Base-by-base conservation (phyloP, 2,113 vertebrate genomes). In the Myiozetetes cayanensis region DNA sequence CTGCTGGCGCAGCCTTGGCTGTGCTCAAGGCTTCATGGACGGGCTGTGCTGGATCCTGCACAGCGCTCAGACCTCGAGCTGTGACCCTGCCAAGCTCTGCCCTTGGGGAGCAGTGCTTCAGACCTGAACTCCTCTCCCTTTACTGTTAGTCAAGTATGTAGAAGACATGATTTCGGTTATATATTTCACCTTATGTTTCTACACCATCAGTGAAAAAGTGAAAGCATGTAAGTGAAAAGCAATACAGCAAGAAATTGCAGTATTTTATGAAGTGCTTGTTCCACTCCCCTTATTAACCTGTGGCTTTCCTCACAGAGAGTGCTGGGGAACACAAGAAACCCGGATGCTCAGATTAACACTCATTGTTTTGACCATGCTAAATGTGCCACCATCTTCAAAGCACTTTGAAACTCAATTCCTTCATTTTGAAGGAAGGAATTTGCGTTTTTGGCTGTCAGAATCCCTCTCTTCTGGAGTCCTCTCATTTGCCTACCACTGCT, bases 101-200 rank as follows among this genome's bases (percentile, higher is more conserved):
- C 7, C 24, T 10, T 4, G 0, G 25, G 49, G 16, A 55, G 67
- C 7, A 1, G 23, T 4, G 39, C 6, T n/a, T 49, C 46, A 44
- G 23, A n/a, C 20, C 61, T 16, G 6, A 49, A n/a, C 50, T 43
- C 39, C 19, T 21, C 27, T 58, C 28, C 47, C 39, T 61, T 28
- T 56, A 0, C 0, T 27, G 2, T 22, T 9, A 52, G 18, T 12
- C n/a, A 82, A 18, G 24, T 5, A 53, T 0, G 6, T 16, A 9
- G 66, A 52, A 78, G 31, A 18, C 24, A 20, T 7, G 7, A 24
- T 20, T 43, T 14, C 1, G 1, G 43, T 21, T 24, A 50, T 8
- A 2, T 8, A 31, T 66, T 33, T 80, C 39, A 46, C 28, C n/a
- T 62, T 49, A 33, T 0, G 1, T 33, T 81, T 62, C 63, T 53